A percentile compares a stretch with the other conserved stretches of the same genome.
Evolutionary conservation across 2,113 vertebrate genomes (phyloP).

Genomic region (Drymodes brunneopygia): DNA sequence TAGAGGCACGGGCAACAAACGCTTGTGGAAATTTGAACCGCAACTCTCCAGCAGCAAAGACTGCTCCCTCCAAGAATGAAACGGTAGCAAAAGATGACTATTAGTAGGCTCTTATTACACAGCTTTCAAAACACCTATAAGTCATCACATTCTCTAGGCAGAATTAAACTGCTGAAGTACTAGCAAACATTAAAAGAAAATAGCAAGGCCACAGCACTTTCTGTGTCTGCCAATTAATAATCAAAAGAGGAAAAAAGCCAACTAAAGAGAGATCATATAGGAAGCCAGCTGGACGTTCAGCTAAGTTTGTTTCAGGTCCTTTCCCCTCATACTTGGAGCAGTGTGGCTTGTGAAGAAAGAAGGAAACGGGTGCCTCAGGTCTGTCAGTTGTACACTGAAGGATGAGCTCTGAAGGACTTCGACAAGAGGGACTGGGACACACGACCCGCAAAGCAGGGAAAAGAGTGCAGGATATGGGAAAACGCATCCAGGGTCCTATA

Average conservation of each 20-base stretch:
- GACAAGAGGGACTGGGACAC: not conserved
- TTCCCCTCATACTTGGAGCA: not conserved
- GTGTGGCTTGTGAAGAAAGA: not conserved
- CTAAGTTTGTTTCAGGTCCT: not conserved
- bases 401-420: not conserved
- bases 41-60: not conserved
- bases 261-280: not conserved
- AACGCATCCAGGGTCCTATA: not conserved
- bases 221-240: not conserved
- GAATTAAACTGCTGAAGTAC: not conserved
- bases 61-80: conserved; percentile 28
- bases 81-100: conserved; percentile 8
- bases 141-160: not conserved
- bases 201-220: not conserved
- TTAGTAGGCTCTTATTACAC: conserved; percentile 5
- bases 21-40: conserved; percentile 54
- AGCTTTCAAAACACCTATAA: conserved; percentile 33
- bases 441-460: not conserved
- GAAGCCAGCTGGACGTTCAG: not conserved
- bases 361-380: not conserved
- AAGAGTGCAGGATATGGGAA: not conserved
- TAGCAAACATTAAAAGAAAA: not conserved
- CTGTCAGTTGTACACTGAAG: not conserved
- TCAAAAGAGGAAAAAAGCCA: not conserved
- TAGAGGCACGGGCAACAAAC: conserved; percentile 39